A percentile compares a stretch with the other conserved stretches of the same genome.
phyloP scores from a whole-genome alignment of 2,113 vertebrate genomes.

The Malaclemys terrapin region DNA sequence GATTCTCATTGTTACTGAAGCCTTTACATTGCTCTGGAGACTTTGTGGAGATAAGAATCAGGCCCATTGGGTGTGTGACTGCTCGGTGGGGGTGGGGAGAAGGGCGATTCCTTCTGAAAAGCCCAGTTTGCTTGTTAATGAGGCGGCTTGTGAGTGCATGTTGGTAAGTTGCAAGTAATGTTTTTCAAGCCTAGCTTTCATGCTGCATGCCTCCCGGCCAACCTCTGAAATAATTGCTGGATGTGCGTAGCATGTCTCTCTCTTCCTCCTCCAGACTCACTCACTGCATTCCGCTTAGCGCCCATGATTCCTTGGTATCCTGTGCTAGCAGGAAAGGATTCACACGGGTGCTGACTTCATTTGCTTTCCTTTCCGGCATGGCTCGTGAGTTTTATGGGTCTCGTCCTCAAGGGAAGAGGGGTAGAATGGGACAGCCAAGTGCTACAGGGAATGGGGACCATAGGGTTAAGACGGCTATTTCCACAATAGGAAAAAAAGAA shows the following conservation, averaged over 20 bases:
- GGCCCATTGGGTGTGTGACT: neutral
- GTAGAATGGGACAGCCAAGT: fast-evolving
- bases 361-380: neutral
- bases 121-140: constrained; percentile 48
- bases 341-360: neutral
- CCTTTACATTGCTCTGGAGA: neutral
- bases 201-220: fast-evolving
- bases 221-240: neutral
- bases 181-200: neutral
- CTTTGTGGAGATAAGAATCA: neutral
- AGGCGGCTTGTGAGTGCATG: neutral
- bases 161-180: constrained; percentile 21
- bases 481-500: neutral
- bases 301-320: neutral
- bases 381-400: neutral
- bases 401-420: neutral
- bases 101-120: neutral
- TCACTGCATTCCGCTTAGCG: neutral
- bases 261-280: neutral
- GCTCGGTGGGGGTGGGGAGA: constrained; percentile 29
- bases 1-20: neutral
- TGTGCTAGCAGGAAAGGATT: neutral
- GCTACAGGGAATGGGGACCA: neutral
- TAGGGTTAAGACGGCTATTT: neutral
- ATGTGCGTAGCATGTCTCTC: fast-evolving